A percentile compares a stretch with the other conserved stretches of the same genome.
Evolutionary conservation across 2,888 invertebrate genomes (phyloP).

Genomic region (Lochmaea capreae): DNA sequence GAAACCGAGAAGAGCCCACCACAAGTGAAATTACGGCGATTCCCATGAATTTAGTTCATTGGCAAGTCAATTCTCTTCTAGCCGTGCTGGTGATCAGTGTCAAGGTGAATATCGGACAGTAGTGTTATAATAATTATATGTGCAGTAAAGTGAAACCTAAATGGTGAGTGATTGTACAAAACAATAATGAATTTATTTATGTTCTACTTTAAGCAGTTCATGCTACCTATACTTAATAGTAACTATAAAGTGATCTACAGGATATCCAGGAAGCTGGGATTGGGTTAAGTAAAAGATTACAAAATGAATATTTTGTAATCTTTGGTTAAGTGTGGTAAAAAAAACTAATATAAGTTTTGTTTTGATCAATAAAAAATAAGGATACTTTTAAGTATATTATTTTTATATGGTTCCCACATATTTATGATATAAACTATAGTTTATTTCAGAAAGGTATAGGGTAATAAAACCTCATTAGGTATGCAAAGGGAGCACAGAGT

Average conservation of each 20-base stretch:
- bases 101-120: constrained; percentile 31
- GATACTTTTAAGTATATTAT: background rate
- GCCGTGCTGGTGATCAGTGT: constrained; percentile 29
- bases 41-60: constrained; percentile 33
- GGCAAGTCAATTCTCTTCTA: constrained; percentile 14
- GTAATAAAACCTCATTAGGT: too few relatives aligned
- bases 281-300: background rate
- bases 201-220: background rate
- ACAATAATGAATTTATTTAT: constrained; percentile 1
- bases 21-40: constrained; percentile 38
- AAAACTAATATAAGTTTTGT: too few relatives aligned
- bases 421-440: too few relatives aligned
- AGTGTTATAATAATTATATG: constrained; percentile 11
- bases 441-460: too few relatives aligned
- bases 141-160: constrained; percentile 28
- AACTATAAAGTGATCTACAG: constrained; percentile 2
- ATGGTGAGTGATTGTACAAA: constrained; percentile 27
- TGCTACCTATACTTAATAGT: background rate
- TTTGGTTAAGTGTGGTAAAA: too few relatives aligned
- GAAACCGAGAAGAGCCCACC: constrained; percentile 37
- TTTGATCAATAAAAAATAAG: background rate
- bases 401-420: too few relatives aligned
- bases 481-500: too few relatives aligned
- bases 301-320: too few relatives aligned
- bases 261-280: background rate